Evolutionary conservation across 2,888 invertebrate species (phyloP).

Genomic region (Ectemnius cavifrons): DNA sequence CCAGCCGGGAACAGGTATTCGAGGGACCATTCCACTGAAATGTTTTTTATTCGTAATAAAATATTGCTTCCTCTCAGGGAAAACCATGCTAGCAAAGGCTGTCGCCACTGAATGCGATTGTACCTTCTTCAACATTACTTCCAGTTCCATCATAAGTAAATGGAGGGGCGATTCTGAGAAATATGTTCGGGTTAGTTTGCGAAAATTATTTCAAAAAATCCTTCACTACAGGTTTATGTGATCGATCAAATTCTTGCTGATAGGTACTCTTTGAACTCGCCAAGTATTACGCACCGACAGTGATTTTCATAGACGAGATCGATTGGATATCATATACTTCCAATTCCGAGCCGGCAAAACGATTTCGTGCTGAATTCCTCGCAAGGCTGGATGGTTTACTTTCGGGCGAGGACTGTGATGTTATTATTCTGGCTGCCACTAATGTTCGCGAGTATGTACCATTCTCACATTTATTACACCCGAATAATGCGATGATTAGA

Average conservation of each 20-base stretch:
- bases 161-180: constrained; percentile 98
- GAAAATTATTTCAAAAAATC: background rate
- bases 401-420: constrained; percentile 81
- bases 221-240: background rate
- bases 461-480: background rate
- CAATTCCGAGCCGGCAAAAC: constrained; percentile 81
- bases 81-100: constrained; percentile 93
- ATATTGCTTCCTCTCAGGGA: constrained; percentile 78
- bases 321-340: constrained; percentile 85
- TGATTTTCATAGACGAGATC: constrained; percentile 95
- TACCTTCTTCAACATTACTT: constrained; percentile 94
- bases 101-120: constrained; percentile 89
- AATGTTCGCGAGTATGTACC: constrained; percentile 90
- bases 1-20: constrained; percentile 86
- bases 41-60: background rate
- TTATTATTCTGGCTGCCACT: constrained; percentile 91
- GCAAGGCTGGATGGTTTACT: constrained; percentile 90
- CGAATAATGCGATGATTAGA: background rate
- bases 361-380: constrained; percentile 93
- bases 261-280: constrained; percentile 94
- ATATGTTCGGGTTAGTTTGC: constrained; percentile 85
- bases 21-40: background rate
- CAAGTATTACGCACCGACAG: constrained; percentile 89
- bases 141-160: constrained; percentile 94
- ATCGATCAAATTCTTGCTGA: background rate